Evolutionary conservation across 2,113 vertebrate genomes (phyloP), one percentile per base, ranked within the genome.

Genomic region (Neogale vison): DNA sequence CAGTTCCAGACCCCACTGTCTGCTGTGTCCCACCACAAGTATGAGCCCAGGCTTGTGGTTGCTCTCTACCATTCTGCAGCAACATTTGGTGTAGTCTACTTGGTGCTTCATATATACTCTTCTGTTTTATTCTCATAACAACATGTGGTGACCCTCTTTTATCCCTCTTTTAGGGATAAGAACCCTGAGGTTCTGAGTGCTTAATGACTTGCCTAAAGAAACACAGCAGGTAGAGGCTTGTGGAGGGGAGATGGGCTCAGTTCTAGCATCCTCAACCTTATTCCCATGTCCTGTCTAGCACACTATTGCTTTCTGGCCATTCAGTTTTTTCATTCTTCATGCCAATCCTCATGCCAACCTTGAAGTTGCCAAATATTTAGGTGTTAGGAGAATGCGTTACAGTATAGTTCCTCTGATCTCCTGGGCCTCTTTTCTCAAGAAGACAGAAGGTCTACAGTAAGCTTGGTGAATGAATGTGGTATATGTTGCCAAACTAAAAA

Each of bases 321-420:
- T 95, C 82, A 42, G 77, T 13, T 55, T 88, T 92, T 71, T 93
- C 20, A 65, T 42, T 77, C 55, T 18, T 95, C 36, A 18, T 81
- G 47, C 87, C 95, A 95, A 52, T 61, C n/a, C 71, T 91, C 6
- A 15, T 86, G 90, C 87, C 90, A 96, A 83, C 74, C 61, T 86
- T 61, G 55, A 95, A 84, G 42, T 31, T 96, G 97, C 92, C 88
- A 97, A 83, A 92, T 87, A 90, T 67, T 92, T 89, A 96, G 93
- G 61, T 93, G 83, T 89, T 50, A 65, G 61, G 61, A 59, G 57
- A 96, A 92, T 21, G 74, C 14, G 74, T 96, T 95, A 63, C 34
- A 87, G 74, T 92, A 95, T 96, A 80, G 39, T 7, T 34, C 11
- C 47, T 97, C 92, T 92, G 84, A 95, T 97, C 39, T 61, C 74